Evolutionary conservation across 2,888 invertebrate genomes (phyloP).

Genomic region (Scaptomyza flava): DNA sequence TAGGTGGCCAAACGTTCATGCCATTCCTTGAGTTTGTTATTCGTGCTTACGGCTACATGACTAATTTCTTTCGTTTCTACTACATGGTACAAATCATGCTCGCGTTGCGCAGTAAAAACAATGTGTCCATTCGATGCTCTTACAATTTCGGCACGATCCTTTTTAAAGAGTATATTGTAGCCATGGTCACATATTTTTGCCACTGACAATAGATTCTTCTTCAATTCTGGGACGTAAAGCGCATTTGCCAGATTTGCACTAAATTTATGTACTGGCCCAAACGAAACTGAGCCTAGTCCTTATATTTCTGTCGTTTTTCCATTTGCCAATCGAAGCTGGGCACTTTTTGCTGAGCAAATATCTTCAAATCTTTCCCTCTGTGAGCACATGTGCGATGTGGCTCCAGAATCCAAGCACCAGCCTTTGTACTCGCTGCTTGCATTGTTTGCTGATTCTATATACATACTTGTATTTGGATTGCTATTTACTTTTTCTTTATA

Average conservation of each 20-base stretch:
- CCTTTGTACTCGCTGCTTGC: background rate
- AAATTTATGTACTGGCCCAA: background rate
- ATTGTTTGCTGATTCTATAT: background rate
- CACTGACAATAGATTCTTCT: background rate
- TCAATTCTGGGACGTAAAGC: background rate
- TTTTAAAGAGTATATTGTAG: background rate
- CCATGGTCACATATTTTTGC: background rate
- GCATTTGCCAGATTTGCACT: background rate
- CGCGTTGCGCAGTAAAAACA: background rate
- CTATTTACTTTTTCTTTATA: background rate
- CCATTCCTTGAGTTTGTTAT: background rate
- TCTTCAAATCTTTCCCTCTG: background rate
- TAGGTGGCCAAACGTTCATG: background rate
- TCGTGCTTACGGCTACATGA: background rate
- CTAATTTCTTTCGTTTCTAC: background rate
- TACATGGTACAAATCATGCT: background rate
- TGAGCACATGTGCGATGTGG: background rate
- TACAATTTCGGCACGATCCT: background rate
- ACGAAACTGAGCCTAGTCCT: background rate
- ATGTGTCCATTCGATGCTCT: background rate
- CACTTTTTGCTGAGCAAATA: background rate
- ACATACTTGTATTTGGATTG: background rate
- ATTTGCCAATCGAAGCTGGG: background rate
- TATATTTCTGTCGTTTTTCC: background rate
- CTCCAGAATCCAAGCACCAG: background rate